phyloP scores from a whole-genome alignment of 64 coral and sea anemone species.

The Trachythela sp. region DNA sequence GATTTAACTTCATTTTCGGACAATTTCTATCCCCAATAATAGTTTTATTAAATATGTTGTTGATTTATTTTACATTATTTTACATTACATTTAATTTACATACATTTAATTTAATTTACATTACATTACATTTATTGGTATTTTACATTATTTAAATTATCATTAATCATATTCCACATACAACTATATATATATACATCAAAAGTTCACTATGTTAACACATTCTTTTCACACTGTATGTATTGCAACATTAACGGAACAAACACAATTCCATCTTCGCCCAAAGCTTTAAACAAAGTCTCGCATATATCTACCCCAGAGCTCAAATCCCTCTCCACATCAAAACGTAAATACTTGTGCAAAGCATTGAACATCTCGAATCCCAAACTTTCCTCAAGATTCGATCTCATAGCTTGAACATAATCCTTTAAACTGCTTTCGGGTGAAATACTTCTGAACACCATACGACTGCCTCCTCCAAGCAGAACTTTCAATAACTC shows the following conservation, averaged over 20 bases:
- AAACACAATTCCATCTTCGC: background rate
- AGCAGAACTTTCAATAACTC: background rate
- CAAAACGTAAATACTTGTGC: background rate
- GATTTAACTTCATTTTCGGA: too few species aligned
- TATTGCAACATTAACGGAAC: background rate
- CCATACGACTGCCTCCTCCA: background rate
- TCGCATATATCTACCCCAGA: background rate
- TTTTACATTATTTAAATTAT: too few species aligned
- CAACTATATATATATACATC: background rate
- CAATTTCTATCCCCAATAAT: too few species aligned
- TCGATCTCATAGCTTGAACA: background rate
- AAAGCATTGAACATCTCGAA: background rate
- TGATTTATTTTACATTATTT: too few species aligned
- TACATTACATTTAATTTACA: too few species aligned
- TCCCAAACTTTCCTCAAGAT: background rate
- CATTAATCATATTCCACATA: too few species aligned
- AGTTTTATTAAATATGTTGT: too few species aligned
- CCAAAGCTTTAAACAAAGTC: background rate
- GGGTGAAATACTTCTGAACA: background rate
- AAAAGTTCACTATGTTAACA: background rate
- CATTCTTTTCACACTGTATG: background rate
- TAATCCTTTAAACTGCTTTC: background rate
- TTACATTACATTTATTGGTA: too few species aligned
- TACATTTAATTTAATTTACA: too few species aligned
- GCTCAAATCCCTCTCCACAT: background rate